Evolutionary conservation across 1,140 invertebrate genomes (phyloP).

Genomic region (Camponotus floridanus): DNA sequence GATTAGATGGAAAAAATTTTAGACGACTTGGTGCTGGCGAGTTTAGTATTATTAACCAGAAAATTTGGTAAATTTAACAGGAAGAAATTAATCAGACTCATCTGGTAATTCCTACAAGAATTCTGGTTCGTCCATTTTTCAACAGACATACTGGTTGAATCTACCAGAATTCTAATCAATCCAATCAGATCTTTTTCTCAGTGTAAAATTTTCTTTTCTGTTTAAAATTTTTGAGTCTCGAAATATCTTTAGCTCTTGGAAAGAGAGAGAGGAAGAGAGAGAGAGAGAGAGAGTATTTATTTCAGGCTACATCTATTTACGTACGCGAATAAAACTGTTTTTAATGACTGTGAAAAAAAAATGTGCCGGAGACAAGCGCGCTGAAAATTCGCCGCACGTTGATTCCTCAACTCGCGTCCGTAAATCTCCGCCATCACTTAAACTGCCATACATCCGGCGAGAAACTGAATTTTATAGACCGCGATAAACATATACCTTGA

Average conservation of each 20-base stretch:
- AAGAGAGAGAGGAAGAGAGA: too few relatives aligned
- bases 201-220: not conserved
- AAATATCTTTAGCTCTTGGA: not conserved
- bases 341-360: conserved; percentile 16
- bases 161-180: too few relatives aligned
- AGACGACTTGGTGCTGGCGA: too few relatives aligned
- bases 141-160: too few relatives aligned
- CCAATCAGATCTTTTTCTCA: too few relatives aligned
- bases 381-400: conserved; percentile 44
- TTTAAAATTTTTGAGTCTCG: not conserved
- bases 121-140: too few relatives aligned
- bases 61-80: too few relatives aligned
- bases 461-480: conserved; percentile 70
- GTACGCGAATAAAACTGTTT: conserved; percentile 11
- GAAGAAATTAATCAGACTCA: too few relatives aligned
- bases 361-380: not conserved
- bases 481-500: conserved; percentile 67
- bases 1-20: too few relatives aligned
- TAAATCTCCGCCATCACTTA: conserved; percentile 50
- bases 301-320: not conserved
- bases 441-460: conserved; percentile 47
- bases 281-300: too few relatives aligned
- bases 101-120: too few relatives aligned
- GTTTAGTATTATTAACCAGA: too few relatives aligned
- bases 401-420: conserved; percentile 45